Conservation (phyloP, 2,888 invertebrate genomes). For the Octodonta nipae region DNA sequence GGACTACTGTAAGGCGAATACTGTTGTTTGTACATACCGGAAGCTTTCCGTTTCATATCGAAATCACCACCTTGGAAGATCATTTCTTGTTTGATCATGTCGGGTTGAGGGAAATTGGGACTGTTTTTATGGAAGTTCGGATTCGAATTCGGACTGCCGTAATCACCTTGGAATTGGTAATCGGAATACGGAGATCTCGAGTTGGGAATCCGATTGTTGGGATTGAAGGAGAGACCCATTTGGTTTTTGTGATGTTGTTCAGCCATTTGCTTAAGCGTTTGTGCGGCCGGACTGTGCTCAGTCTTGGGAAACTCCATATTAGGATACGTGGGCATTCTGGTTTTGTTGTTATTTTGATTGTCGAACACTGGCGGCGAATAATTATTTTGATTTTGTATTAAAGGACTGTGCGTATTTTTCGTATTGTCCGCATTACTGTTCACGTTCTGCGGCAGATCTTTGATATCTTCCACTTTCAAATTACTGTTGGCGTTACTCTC, state of each 20-base stretch:
- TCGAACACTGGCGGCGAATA: slow-evolving; percentile 32
- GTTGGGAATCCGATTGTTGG: slow-evolving; percentile 24
- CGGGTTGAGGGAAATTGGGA: slow-evolving; percentile 34
- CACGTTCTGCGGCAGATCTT: slow-evolving; percentile 21
- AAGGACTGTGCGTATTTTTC: slow-evolving; percentile 26
- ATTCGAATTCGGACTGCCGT: slow-evolving; percentile 35
- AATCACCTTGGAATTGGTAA: slow-evolving; percentile 44
- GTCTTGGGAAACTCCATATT: slow-evolving; percentile 35
- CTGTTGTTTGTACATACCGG: slow-evolving; percentile 39
- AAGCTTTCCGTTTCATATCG: slow-evolving; percentile 37
- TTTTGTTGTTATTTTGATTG: slow-evolving; percentile 16
- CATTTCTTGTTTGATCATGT: slow-evolving; percentile 46
- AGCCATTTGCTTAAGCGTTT: slow-evolving; percentile 92
- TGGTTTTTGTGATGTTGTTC: slow-evolving; percentile 83
- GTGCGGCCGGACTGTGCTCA: slow-evolving; percentile 82
- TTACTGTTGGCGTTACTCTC: slow-evolving; percentile 21
- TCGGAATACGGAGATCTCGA: slow-evolving; percentile 48
- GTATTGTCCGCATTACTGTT: slow-evolving; percentile 17
- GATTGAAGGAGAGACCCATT: slow-evolving; percentile 44
- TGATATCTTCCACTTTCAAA: slow-evolving; percentile 31
- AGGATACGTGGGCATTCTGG: slow-evolving; percentile 25
- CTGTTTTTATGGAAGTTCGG: slow-evolving; percentile 34
- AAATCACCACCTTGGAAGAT: slow-evolving; percentile 32
- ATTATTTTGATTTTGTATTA: slow-evolving; percentile 26
- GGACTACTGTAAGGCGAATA: slow-evolving; percentile 56